Conservation (phyloP, 2,888 invertebrate genomes). For the Crematogaster levior region DNA sequence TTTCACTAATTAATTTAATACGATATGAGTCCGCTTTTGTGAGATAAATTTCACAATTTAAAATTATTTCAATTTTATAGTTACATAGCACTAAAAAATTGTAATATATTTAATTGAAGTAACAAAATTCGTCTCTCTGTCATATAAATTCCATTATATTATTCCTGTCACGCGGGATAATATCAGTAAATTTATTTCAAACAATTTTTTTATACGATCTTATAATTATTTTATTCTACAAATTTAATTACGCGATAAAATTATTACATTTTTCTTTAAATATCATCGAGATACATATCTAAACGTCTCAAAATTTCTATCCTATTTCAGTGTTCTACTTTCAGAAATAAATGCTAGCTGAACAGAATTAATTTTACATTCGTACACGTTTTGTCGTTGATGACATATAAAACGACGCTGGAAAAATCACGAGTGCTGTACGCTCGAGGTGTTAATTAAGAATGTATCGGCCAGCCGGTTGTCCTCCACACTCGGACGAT, state of each 20-base stretch:
- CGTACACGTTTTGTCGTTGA: not conserved
- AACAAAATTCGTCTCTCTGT: not conserved
- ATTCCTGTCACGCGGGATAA: not conserved
- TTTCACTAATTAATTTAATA: constrained; percentile 49
- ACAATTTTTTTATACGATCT: not conserved
- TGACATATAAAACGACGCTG: not conserved
- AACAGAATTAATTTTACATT: not conserved
- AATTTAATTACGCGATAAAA: not conserved
- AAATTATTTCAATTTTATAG: constrained; percentile 28
- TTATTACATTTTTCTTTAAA: not conserved
- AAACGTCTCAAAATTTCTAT: not conserved
- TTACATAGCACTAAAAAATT: not conserved
- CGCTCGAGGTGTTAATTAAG: constrained; percentile 31
- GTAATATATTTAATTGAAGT: constrained; percentile 32
- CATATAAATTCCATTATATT: not conserved
- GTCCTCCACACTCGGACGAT: constrained; percentile 33
- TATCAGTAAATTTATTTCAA: not conserved
- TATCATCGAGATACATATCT: not conserved
- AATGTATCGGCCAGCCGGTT: constrained; percentile 42
- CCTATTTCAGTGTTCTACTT: not conserved
- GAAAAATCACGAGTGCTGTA: not conserved
- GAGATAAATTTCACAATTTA: constrained; percentile 30
- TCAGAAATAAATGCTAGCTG: not conserved
- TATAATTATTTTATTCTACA: not conserved
- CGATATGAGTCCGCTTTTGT: not conserved